These are phyloP conservation scores for Scaptodrosophila lebanonensis DNA, from an alignment of 1,140 invertebrate species.

Conservation along the genomic window DNA sequence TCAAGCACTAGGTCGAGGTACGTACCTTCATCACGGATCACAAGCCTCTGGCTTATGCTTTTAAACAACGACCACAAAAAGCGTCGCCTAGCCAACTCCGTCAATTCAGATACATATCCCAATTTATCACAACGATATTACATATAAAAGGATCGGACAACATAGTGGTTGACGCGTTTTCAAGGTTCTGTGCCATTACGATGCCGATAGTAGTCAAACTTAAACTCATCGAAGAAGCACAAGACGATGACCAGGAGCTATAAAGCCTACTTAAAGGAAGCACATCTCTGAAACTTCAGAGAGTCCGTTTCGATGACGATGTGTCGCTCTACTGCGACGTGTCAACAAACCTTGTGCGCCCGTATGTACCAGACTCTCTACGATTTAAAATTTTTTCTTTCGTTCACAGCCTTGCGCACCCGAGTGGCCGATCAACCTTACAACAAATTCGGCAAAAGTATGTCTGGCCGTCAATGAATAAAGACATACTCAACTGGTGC, in stretches of 20 bases:
- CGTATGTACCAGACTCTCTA: conserved; percentile 45
- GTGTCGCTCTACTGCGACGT: conserved; percentile 15
- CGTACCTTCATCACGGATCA: conserved; percentile 65
- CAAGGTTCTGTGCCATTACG: neutral
- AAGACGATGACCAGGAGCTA: neutral
- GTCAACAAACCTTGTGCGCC: conserved; percentile 27
- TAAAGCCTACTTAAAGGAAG: too few relatives aligned
- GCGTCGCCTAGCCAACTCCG: conserved; percentile 51
- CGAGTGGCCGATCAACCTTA: conserved; percentile 35
- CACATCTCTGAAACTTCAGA: too few relatives aligned
- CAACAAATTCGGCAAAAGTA: conserved; percentile 24
- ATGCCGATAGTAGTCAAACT: neutral
- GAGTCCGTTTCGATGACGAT: neutral
- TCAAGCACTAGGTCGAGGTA: conserved; percentile 66
- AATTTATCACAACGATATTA: conserved; percentile 39
- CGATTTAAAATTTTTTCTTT: conserved; percentile 23
- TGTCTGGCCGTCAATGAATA: conserved; percentile 45
- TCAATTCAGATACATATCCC: conserved; percentile 46
- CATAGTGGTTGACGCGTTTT: conserved; percentile 49
- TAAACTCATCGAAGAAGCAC: neutral
- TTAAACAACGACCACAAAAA: conserved; percentile 54
- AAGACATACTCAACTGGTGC: too few relatives aligned
- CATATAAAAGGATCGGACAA: conserved; percentile 16
- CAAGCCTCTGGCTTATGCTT: conserved; percentile 60
- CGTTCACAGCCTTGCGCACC: conserved; percentile 44